A percentile compares a stretch with the other conserved stretches of the same genome.
These are phyloP conservation scores for Coleophora flavipennella DNA, from an alignment of 2,888 invertebrate species.

Conservation along the genomic window DNA sequence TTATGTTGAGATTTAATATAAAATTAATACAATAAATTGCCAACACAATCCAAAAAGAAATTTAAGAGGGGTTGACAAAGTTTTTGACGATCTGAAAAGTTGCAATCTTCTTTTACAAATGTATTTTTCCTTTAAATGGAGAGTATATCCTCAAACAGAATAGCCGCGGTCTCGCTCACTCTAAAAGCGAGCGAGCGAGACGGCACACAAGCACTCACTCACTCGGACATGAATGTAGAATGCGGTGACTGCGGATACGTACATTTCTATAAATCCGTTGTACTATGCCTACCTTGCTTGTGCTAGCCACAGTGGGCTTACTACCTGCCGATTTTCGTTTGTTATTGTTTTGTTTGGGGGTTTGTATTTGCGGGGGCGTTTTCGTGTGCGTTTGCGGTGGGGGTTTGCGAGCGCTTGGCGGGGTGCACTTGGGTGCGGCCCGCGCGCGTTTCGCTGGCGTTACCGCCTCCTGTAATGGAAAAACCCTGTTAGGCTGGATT, in stretches of 20 bases:
- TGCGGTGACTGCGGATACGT: constrained; percentile 68
- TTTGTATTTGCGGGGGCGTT: constrained; percentile 25
- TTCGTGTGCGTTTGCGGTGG: too few species aligned
- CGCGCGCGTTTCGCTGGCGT: constrained; percentile 52
- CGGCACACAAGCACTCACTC: constrained; percentile 21
- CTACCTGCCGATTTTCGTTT: constrained; percentile 53
- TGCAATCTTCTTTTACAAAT: too few species aligned
- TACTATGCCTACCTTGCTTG: constrained; percentile 74
- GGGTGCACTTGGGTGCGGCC: constrained; percentile 52
- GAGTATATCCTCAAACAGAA: constrained; percentile 11
- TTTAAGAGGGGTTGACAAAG: too few species aligned
- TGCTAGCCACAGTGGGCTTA: constrained; percentile 54
- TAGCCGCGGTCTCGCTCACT: constrained; percentile 27
- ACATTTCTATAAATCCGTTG: constrained; percentile 74
- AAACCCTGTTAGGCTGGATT: too few species aligned
- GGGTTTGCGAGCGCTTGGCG: constrained; percentile 46
- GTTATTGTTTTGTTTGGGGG: constrained; percentile 38
- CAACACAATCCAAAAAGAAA: too few species aligned
- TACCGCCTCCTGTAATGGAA: constrained; percentile 33
- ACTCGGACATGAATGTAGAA: constrained; percentile 51
- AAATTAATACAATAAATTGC: too few species aligned
- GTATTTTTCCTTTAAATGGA: too few species aligned
- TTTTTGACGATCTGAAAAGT: too few species aligned
- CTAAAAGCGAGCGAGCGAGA: constrained; percentile 20
- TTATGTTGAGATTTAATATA: constrained; percentile 13